Evolutionary conservation across 2,888 invertebrate genomes (phyloP).

Genomic region (Serrognathus titanus): DNA sequence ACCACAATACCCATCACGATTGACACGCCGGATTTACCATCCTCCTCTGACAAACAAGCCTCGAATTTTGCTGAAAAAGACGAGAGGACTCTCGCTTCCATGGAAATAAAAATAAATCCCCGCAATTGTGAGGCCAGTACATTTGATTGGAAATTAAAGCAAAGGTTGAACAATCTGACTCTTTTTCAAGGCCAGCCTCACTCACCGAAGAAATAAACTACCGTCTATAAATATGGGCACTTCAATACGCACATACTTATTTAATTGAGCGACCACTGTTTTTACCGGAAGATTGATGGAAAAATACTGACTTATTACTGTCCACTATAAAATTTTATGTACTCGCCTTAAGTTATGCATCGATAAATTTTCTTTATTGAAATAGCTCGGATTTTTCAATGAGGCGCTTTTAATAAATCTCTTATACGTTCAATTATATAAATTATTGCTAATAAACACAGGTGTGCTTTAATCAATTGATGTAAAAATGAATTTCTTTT

Average conservation of each 20-base stretch:
- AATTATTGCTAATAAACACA: no score
- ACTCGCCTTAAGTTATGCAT: constrained; percentile 16
- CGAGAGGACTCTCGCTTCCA: constrained; percentile 8
- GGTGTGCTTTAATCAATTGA: no score
- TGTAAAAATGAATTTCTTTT: no score
- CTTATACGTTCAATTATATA: neutral
- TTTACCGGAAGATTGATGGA: constrained; percentile 12
- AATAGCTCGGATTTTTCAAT: constrained; percentile 14
- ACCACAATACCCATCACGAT: constrained; percentile 18
- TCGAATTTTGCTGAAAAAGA: constrained; percentile 12
- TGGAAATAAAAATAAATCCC: constrained; percentile 12
- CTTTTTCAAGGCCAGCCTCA: constrained; percentile 10
- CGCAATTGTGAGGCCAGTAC: constrained; percentile 6
- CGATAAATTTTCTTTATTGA: constrained; percentile 12
- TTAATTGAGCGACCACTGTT: constrained; percentile 20
- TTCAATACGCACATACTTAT: constrained; percentile 18
- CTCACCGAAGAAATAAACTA: constrained; percentile 9
- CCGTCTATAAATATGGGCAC: constrained; percentile 20
- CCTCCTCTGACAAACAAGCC: constrained; percentile 12
- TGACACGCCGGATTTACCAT: constrained; percentile 16
- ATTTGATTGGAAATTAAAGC: constrained; percentile 13
- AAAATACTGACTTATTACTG: constrained; percentile 16
- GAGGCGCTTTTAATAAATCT: constrained; percentile 7
- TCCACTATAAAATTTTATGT: constrained; percentile 16
- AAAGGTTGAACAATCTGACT: constrained; percentile 16